Percentiles rank a stretch among this genome's conserved stretches.
These are phyloP conservation scores for Aproaerema taeniolella DNA, from an alignment of 2,888 invertebrate genomes.

Conservation along the genomic window DNA sequence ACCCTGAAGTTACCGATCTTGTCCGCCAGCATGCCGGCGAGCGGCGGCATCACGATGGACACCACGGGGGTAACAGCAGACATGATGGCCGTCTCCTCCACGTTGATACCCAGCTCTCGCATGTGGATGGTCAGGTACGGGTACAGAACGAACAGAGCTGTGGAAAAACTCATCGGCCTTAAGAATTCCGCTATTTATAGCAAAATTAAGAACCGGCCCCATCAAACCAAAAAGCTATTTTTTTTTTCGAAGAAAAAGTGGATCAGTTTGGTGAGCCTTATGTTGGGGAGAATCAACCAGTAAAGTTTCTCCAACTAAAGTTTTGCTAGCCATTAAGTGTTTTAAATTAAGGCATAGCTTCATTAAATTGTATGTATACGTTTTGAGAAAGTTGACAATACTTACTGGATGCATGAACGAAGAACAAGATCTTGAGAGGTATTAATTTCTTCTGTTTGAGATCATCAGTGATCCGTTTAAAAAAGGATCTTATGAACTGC, in stretches of 20 bases:
- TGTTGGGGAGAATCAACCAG: no score
- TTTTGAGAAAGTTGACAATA: no score
- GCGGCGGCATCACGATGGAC: constrained; percentile 86
- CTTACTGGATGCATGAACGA: constrained; percentile 88
- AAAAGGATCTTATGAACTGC: constrained; percentile 79
- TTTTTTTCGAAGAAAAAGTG: no score
- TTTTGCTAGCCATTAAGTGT: no score
- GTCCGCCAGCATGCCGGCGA: constrained; percentile 86
- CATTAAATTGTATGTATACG: no score
- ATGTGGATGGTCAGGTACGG: constrained; percentile 89
- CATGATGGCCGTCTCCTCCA: constrained; percentile 89
- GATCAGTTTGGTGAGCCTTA: no score
- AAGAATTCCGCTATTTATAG: no score
- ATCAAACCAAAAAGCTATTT: no score
- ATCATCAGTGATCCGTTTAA: constrained; percentile 82
- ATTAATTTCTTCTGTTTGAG: constrained; percentile 83
- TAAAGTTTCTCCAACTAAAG: no score
- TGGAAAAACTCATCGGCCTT: no score
- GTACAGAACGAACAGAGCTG: constrained; percentile 85
- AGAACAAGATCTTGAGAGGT: constrained; percentile 85
- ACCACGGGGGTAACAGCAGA: constrained; percentile 86
- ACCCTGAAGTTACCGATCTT: constrained; percentile 90
- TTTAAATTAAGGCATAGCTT: no score
- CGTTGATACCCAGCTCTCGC: constrained; percentile 86
- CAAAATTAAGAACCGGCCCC: no score